Percentiles rank a stretch among this genome's conserved stretches.
Evolutionary conservation across 23 tunicate species (phyloP).

Genomic region (Ascidia mentula): DNA sequence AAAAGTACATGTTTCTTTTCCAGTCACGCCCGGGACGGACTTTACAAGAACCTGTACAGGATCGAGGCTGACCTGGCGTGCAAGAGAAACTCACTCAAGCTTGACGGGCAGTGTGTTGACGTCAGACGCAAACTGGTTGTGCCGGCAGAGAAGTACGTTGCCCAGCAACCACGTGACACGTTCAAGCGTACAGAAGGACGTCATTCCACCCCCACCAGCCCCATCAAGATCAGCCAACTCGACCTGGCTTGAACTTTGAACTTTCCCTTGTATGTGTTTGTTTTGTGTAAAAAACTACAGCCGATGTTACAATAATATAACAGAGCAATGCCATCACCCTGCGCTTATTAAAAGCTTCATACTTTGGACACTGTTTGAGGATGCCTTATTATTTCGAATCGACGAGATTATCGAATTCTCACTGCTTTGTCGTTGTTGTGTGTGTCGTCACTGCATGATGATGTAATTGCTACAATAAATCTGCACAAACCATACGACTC

Average conservation of each 20-base stretch:
- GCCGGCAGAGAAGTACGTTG: slow-evolving; percentile 87
- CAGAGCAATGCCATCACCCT: too few relatives aligned
- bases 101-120: slow-evolving; percentile 85
- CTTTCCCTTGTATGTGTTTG: background rate
- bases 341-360: too few relatives aligned
- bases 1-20: background rate
- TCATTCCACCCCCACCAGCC: slow-evolving; percentile 68
- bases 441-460: slow-evolving; percentile 7
- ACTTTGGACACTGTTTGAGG: too few relatives aligned
- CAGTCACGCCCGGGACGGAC: slow-evolving; percentile 85
- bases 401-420: slow-evolving; percentile 3
- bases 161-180: slow-evolving; percentile 61
- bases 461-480: slow-evolving; percentile 8
- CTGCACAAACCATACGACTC: too few relatives aligned
- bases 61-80: slow-evolving; percentile 88
- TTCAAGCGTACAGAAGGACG: slow-evolving; percentile 77
- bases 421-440: slow-evolving; percentile 8
- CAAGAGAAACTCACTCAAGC: slow-evolving; percentile 76
- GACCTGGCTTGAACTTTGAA: slow-evolving; percentile 40
- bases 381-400: too few relatives aligned
- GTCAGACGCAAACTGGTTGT: slow-evolving; percentile 80
- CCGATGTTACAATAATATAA: too few relatives aligned
- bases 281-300: too few relatives aligned
- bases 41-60: slow-evolving; percentile 78
- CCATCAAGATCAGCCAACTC: slow-evolving; percentile 78